Conservation (phyloP, 2,888 invertebrate species). For the Athrips mouffetella region DNA sequence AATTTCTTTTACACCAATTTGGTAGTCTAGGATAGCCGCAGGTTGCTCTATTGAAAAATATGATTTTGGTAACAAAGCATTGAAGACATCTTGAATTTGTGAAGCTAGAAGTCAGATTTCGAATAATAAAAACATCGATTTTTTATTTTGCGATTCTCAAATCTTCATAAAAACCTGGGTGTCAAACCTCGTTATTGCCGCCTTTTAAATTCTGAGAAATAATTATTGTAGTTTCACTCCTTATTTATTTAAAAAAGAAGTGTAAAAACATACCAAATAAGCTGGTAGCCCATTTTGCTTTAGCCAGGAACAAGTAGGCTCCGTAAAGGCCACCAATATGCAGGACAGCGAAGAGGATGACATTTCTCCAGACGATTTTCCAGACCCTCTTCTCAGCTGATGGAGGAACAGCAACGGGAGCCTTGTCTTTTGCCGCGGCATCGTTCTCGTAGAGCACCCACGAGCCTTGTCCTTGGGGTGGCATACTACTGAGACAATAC, state of each 20-base stretch:
- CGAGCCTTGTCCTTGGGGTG: conserved; percentile 60
- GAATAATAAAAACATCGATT: not conserved
- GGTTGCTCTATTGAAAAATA: too few relatives aligned
- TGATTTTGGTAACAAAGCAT: too few relatives aligned
- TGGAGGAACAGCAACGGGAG: conserved; percentile 40
- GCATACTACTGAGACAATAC: conserved; percentile 44
- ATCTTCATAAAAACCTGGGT: too few relatives aligned
- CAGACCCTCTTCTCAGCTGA: conserved; percentile 77
- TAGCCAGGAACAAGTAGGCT: conserved; percentile 82
- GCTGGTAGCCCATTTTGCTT: conserved; percentile 83
- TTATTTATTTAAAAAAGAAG: too few relatives aligned
- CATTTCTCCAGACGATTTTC: conserved; percentile 89
- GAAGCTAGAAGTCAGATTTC: not conserved
- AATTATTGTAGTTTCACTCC: too few relatives aligned
- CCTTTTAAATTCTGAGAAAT: too few relatives aligned
- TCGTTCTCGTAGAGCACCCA: conserved; percentile 67
- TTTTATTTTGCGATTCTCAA: not conserved
- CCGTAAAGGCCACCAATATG: conserved; percentile 87
- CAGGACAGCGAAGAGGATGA: conserved; percentile 83
- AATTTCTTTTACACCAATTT: too few relatives aligned
- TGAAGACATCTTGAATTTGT: not conserved
- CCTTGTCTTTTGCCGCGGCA: conserved; percentile 40
- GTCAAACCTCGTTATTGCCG: too few relatives aligned
- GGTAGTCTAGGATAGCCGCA: too few relatives aligned
- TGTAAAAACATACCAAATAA: conserved; percentile 80